Base-by-base conservation (phyloP, 2,888 invertebrate species). In the Papilio demoleus region DNA sequence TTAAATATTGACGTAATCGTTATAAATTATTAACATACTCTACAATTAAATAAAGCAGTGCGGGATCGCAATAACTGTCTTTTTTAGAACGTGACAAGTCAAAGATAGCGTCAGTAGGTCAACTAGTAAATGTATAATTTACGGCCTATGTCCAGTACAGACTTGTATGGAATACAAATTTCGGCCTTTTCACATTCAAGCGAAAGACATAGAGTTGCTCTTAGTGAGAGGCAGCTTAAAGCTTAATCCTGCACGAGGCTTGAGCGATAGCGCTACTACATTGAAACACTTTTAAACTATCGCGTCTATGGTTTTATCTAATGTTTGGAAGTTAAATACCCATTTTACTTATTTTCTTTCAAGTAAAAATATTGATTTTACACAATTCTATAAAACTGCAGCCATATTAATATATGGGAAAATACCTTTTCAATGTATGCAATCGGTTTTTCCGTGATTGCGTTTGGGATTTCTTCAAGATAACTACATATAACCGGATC, bases 181-280 rank as follows among this genome's bases (percentile, higher is more conserved):
- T 42, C 34, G 31, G 36, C 36, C 62, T 67, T 58, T 67, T 36
- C 62, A 62, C 56, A 38, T 47, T 36, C 34, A 36, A 62, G 42
- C 36, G 47, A 60, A 45, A 47, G 56, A 68, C 68, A 68, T 17
- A 45, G 63, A 63, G 36, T 63, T 58, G 68, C 63, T 68, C 61
- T 68, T 47, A 68, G 36, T 12, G 27, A 12, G 58, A 45, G 19
- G 36, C 24, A 58, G 42, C 63, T 63, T 36, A 40, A 34, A 42
- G 61, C 40, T 27, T 68, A 68, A 68, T 68, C 68, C 68, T 34
- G 17, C 36, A 58, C 63, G 63, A 58, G 63, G 63, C 36, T 34
- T 17, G 68, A 63, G 63, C 56, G 53, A n/a, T 14, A 36, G 53
- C 24, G 62, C 40, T 24, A 4, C 24, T 63, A 63, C 68, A 68